phyloP scores from a whole-genome alignment of 2,113 vertebrate genomes.

The Machaerirhynchus nigripectus region DNA sequence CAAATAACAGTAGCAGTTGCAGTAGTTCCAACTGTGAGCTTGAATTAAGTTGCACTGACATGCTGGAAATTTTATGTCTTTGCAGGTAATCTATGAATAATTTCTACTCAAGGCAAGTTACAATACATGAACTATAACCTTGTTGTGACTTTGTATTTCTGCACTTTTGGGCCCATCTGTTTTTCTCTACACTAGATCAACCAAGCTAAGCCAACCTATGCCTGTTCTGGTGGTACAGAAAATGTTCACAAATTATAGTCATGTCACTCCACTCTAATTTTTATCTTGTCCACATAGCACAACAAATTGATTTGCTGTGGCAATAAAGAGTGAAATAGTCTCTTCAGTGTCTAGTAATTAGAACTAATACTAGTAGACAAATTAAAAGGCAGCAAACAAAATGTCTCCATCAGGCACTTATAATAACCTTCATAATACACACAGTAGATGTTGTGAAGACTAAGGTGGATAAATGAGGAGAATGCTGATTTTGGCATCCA shows the following conservation, averaged over 20 bases:
- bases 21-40: not conserved
- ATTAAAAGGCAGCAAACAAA: slow-evolving; percentile 66
- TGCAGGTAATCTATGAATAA: not conserved
- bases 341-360: slow-evolving; percentile 58
- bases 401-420: slow-evolving; percentile 52
- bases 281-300: slow-evolving; percentile 32
- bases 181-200: slow-evolving; percentile 43
- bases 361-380: slow-evolving; percentile 52
- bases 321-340: slow-evolving; percentile 43
- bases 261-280: not conserved
- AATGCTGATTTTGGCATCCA: slow-evolving; percentile 72
- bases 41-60: not conserved
- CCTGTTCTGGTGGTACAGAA: slow-evolving; percentile 38
- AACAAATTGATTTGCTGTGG: slow-evolving; percentile 54
- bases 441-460: slow-evolving; percentile 43
- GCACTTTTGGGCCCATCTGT: slow-evolving; percentile 32
- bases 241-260: slow-evolving; percentile 51
- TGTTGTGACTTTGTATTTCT: slow-evolving; percentile 62
- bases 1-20: not conserved
- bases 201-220: slow-evolving; percentile 25
- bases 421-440: slow-evolving; percentile 62
- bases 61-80: slow-evolving; percentile 9
- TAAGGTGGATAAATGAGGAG: slow-evolving; percentile 74
- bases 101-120: not conserved
- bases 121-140: slow-evolving; percentile 35